Evolutionary conservation across 2,888 invertebrate genomes (phyloP), one percentile per base, ranked within the genome.

Genomic region (Drosophila limbata): DNA sequence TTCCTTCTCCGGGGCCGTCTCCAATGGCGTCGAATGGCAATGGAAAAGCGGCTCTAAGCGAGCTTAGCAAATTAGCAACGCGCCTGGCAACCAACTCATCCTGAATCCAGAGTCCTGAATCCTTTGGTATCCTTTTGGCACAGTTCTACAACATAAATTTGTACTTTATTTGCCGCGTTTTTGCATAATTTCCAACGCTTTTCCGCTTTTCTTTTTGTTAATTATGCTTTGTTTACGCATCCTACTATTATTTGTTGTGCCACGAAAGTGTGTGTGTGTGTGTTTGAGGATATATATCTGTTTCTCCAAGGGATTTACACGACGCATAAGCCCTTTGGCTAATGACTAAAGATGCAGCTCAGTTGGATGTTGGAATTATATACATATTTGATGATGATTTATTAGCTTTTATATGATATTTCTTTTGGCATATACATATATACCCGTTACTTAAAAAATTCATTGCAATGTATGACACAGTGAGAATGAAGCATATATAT

Each of bases 111-210:
- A 50, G 19, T 50, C 33, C 50, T 40, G 44, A 44, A 44, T 55
- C 55, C 35, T 35, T 35, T 44, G 44, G 28, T 63, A 76, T 73
- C 48, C 64, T 69, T 69, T 73, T 69, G 44, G 31, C 13, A 19
- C 47, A 69, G 31, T 56, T 76, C 40, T 45, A 73, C 62, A 63
- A 63, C 77, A 77, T 73, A 87, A 84, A 84, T 84, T 84, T 76
- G 87, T 87, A 87, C 84, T 87, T 84, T 78, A 87, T 87, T 80
- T 84, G 47, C 84, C 87, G 69, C 47, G 15, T 21, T 52, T 79
- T 76, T 87, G 84, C 78, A 78, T 82, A 80, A 84, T 84, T 82
- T 81, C 69, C 73, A 78, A 69, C 76, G 35, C 48, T 60, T 69
- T 77, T 62, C 77, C 65, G 42, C 50, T 42, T 61, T 50, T 25